Evolutionary conservation across 2,113 vertebrate genomes (phyloP).

Genomic region (Lophius piscatorius): DNA sequence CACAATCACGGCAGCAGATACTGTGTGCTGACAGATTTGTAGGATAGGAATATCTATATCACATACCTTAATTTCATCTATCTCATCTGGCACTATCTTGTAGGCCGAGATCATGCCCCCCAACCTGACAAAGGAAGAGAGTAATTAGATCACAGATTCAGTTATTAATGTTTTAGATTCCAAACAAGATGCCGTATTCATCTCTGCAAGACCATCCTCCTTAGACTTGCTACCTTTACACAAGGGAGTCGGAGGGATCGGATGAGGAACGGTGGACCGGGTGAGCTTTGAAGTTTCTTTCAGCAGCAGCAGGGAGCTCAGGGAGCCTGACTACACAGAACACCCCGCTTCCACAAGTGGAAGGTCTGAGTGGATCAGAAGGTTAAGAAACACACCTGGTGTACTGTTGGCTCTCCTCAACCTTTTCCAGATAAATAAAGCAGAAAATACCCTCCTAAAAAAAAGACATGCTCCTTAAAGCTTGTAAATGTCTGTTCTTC

Average conservation of each 20-base stretch:
- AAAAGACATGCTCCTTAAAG: not conserved
- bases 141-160: slow-evolving; percentile 10
- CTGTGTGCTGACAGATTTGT: not conserved
- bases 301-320: no score
- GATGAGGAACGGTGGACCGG: no score
- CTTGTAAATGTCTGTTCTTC: not conserved
- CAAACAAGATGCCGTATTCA: not conserved
- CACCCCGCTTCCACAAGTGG: not conserved
- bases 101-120: slow-evolving; percentile 97
- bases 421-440: slow-evolving; percentile 7
- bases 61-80: slow-evolving; percentile 97
- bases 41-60: no score
- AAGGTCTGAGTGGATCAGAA: not conserved
- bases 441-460: not conserved
- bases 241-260: no score
- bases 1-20: not conserved
- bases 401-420: not conserved
- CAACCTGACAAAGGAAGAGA: slow-evolving; percentile 86
- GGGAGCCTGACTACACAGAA: not conserved
- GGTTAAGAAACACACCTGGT: not conserved
- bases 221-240: no score
- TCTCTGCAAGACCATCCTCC: no score
- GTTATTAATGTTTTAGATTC: slow-evolving; percentile 1
- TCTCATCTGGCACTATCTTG: slow-evolving; percentile 99
- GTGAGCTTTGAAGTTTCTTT: no score